Base-by-base conservation (phyloP, 2,797 vertebrate species). In the Tenualosa thibaudeaui region DNA sequence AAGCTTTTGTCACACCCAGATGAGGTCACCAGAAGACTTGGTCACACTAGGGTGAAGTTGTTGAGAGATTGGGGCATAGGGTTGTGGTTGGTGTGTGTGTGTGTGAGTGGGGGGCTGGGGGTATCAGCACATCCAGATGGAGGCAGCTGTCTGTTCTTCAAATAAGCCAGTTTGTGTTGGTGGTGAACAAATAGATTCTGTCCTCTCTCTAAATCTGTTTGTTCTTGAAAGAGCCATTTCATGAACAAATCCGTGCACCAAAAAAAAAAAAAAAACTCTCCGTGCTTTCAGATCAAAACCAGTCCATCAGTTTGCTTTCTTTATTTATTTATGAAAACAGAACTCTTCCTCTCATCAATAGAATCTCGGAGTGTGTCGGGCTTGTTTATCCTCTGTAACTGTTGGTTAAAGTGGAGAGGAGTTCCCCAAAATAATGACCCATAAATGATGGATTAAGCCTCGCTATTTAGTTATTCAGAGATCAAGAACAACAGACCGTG, bases 201-300 rank as follows among this genome's bases (percentile, higher is more conserved):
- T 60, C 56, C 60, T 81, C 62, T 51, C 65, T 68, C 22, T n/a
- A 65, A 81, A 75, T 83, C 81, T 83, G 85, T 87, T 86, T 86
- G 87, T 85, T 58, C 81, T 81, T 86, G 82, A 84, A 68, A 78
- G 83, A 84, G 82, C 85, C 54, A 71, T 87, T 86, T 87, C 65
- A 87, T 85, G 84, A 85, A 60, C 82, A 85, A 84, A 90, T 81
- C 31, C 81, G 1, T 2, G 15, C 81, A 78, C 1, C 40, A 40
- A 75, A 46, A 31, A 43, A 78, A 86, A 40, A 75, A 46, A 31
- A 43, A 78, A 86, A 85, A 84, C 85, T 46, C 10, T 31, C 31
- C 37, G 46, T 4, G 71, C 71, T 78, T 22, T 78, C 15, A 46
- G 37, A 78, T 78, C 71, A 78, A 78, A 78, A 43, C 37, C 15